Percentiles rank a stretch among this genome's conserved stretches.
These are phyloP conservation scores for Anabacerthia variegaticeps DNA, from an alignment of 2,797 vertebrate species.

Conservation along the genomic window DNA sequence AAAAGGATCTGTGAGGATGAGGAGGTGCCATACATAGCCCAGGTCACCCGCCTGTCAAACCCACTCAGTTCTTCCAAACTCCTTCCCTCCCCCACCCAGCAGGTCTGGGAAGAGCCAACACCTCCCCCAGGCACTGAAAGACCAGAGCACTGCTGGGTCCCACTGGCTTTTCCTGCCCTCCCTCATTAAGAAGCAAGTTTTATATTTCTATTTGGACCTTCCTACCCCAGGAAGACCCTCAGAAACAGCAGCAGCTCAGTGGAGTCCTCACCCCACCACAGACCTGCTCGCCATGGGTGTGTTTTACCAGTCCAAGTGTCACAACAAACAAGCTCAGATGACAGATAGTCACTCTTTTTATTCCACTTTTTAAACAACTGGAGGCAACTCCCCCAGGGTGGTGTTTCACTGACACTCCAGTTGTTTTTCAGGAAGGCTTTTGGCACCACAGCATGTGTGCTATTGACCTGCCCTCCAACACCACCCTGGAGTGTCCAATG, in stretches of 20 bases:
- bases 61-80: neutral
- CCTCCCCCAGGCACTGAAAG: fast-evolving
- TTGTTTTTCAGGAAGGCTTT: neutral
- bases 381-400: fast-evolving
- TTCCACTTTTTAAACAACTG: neutral
- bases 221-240: neutral
- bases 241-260: neutral
- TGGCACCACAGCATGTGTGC: neutral
- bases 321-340: neutral
- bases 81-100: neutral
- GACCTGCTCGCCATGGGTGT: neutral
- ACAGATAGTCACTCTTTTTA: neutral
- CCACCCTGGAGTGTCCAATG: fast-evolving
- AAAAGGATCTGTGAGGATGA: neutral
- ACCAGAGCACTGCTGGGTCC: fast-evolving
- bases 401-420: neutral
- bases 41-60: neutral
- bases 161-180: neutral
- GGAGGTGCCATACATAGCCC: neutral
- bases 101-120: neutral
- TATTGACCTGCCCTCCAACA: neutral
- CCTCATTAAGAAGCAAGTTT: fast-evolving
- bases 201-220: neutral
- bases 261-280: neutral
- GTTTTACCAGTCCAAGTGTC: neutral